Conservation (phyloP, 2,888 invertebrate genomes). For the Tenthredo mesomela region DNA sequence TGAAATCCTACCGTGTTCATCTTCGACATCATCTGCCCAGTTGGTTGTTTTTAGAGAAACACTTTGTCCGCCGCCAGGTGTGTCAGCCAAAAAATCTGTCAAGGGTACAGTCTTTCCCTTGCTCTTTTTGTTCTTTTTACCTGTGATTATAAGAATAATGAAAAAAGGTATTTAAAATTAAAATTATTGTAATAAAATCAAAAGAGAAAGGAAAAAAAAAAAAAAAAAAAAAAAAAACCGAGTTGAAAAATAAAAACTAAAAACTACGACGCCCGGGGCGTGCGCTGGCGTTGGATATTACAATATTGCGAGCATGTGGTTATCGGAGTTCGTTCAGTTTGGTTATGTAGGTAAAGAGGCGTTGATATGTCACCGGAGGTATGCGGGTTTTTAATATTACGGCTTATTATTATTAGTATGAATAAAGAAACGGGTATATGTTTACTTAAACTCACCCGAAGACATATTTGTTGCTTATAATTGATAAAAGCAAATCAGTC, state of each 20-base stretch:
- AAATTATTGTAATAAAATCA: background rate
- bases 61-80: conserved; percentile 80
- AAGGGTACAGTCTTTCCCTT: conserved; percentile 91
- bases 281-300: conserved; percentile 41
- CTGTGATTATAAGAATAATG: conserved; percentile 72
- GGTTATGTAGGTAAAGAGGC: conserved; percentile 69
- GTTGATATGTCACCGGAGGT: conserved; percentile 39
- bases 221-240: background rate
- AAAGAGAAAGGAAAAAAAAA: background rate
- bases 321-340: conserved; percentile 64
- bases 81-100: conserved; percentile 89
- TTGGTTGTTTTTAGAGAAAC: conserved; percentile 79
- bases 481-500: conserved; percentile 64
- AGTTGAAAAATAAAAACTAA: background rate
- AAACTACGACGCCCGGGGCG: conserved; percentile 8
- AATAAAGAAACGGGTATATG: background rate
- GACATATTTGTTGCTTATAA: conserved; percentile 70
- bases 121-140: conserved; percentile 92
- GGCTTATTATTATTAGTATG: background rate
- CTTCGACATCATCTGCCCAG: conserved; percentile 93
- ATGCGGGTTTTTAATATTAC: background rate
- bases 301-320: conserved; percentile 71
- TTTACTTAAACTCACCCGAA: conserved; percentile 65
- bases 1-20: conserved; percentile 83
- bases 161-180: conserved; percentile 58